Conservation (phyloP, 1,140 invertebrate species). For the Drosophila azteca region DNA sequence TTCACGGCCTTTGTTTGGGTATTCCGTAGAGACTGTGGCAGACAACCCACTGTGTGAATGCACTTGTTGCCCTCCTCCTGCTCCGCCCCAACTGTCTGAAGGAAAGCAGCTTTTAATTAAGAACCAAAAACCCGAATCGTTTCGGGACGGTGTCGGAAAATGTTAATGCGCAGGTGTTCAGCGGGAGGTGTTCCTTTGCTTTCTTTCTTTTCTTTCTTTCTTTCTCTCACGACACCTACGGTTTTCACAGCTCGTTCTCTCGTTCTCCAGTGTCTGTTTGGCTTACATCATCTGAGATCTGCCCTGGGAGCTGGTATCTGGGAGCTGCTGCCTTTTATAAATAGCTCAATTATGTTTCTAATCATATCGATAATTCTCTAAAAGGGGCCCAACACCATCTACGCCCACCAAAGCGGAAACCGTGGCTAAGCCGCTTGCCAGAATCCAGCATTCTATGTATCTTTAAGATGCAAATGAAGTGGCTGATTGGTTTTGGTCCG, state of each 20-base stretch:
- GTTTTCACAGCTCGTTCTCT: conserved; percentile 75
- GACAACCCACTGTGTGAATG: conserved; percentile 58
- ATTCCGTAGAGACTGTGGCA: too few species aligned
- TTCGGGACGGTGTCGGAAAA: conserved; percentile 14
- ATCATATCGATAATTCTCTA: conserved; percentile 72
- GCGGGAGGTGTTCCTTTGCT: conserved; percentile 39
- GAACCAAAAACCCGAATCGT: conserved; percentile 26
- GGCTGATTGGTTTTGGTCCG: conserved; percentile 69
- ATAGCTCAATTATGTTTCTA: conserved; percentile 78
- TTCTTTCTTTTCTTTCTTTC: conserved; percentile 36
- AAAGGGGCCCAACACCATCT: conserved; percentile 25
- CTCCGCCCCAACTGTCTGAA: conserved; percentile 28
- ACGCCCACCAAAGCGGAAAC: conserved; percentile 45
- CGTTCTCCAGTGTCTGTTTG: conserved; percentile 1
- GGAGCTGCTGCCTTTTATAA: conserved; percentile 45
- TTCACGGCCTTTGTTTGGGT: conserved; percentile 66
- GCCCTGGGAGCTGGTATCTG: neutral
- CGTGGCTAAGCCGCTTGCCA: conserved; percentile 56
- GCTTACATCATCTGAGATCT: conserved; percentile 29
- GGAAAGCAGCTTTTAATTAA: conserved; percentile 80
- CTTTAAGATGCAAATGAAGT: conserved; percentile 77
- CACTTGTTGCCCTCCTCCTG: conserved; percentile 13
- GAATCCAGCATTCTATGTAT: conserved; percentile 45
- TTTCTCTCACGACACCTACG: conserved; percentile 63
- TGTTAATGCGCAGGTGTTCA: conserved; percentile 62